Percentiles rank a stretch among this genome's conserved stretches.
Conservation (phyloP, 53 echinoderm and acorn worm genomes). For the Arbacia lixula region DNA sequence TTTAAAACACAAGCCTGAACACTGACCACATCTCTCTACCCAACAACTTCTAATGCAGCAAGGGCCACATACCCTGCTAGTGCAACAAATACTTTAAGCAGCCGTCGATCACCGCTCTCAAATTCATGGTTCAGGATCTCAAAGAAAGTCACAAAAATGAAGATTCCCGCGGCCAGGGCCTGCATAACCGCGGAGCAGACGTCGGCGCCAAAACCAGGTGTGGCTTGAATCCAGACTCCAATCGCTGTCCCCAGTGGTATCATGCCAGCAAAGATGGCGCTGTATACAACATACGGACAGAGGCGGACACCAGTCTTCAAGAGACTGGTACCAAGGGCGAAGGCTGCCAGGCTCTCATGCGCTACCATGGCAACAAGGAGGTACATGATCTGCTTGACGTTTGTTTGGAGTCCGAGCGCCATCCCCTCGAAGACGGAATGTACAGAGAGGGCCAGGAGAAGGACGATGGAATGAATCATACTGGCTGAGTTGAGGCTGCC, state of each 20-base stretch:
- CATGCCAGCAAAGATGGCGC: conserved; percentile 80
- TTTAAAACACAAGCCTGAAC: no score
- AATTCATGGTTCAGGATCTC: conserved; percentile 96
- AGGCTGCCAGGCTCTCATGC: conserved; percentile 94
- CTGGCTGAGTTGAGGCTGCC: conserved; percentile 57
- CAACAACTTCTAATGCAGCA: conserved; percentile 80
- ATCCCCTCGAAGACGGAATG: conserved; percentile 98
- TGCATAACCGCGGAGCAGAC: conserved; percentile 89
- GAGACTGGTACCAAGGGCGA: conserved; percentile 89
- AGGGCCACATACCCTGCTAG: conserved; percentile 71
- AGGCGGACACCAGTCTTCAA: conserved; percentile 66
- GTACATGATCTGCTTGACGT: conserved; percentile 74
- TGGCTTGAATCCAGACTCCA: conserved; percentile 77
- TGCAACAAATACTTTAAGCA: conserved; percentile 73
- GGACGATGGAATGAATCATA: conserved; percentile 75
- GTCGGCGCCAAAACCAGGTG: conserved; percentile 60
- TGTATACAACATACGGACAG: conserved; percentile 61
- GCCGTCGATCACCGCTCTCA: conserved; percentile 70
- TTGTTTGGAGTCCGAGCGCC: conserved; percentile 90
- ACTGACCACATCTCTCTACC: no score
- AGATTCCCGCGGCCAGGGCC: conserved; percentile 91
- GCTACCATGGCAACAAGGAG: conserved; percentile 88
- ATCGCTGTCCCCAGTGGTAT: conserved; percentile 87
- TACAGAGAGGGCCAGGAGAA: conserved; percentile 86
- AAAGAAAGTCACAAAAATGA: conserved; percentile 97